Evolutionary conservation across 2,113 vertebrate species (phyloP).

Genomic region (Caloenas nicobarica): DNA sequence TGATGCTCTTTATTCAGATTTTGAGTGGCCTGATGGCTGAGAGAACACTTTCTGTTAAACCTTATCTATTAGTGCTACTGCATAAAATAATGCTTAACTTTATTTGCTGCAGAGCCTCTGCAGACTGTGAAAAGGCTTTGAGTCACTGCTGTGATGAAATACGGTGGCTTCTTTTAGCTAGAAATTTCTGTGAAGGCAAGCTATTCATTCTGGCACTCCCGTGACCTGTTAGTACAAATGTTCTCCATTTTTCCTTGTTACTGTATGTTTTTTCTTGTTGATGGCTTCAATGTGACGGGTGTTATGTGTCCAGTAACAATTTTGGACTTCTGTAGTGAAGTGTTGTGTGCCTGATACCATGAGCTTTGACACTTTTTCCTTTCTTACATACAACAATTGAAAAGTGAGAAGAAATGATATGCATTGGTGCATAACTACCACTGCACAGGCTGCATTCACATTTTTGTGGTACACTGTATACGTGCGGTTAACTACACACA

Average conservation of each 20-base stretch:
- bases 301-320: not conserved
- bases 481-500: not conserved
- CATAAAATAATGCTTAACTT: not conserved
- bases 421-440: not conserved
- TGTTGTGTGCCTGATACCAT: not conserved
- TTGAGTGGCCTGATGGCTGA: not conserved
- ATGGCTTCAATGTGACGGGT: not conserved
- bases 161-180: not conserved
- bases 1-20: not conserved
- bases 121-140: not conserved
- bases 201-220: not conserved
- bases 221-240: not conserved
- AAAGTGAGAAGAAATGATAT: not conserved
- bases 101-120: not conserved
- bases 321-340: not conserved
- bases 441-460: not conserved
- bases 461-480: not conserved
- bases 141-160: not conserved
- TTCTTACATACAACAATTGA: not conserved
- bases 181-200: not conserved
- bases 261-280: not conserved
- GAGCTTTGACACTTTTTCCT: not conserved
- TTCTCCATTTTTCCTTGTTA: fast-evolving
- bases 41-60: not conserved
- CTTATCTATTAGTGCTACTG: not conserved